Evolutionary conservation across 2,888 invertebrate genomes (phyloP), one percentile per base, ranked within the genome.

Genomic region (Sclerodermus sp.): DNA sequence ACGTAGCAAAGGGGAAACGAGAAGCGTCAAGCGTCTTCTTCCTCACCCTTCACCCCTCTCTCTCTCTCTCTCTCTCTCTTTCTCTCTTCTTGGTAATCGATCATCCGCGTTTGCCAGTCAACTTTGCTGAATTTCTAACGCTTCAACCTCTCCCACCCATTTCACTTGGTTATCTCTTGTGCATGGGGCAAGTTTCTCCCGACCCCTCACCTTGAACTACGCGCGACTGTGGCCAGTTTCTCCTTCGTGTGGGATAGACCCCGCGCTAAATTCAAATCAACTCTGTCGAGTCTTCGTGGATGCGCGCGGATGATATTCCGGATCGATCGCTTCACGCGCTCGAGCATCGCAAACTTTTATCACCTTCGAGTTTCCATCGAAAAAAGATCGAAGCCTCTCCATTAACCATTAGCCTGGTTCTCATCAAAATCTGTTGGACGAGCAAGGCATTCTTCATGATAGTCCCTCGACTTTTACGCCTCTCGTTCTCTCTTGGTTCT

Each of bases 361-460:
- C 62, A 62, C 50, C 57, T 53, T 55, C 47, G 47, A 31, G 48
- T 23, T 13, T 31, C 4, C 4, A 23, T 23, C 23, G 23, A n/a
- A n/a, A n/a, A n/a, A n/a, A n/a, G n/a, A n/a, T n/a, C 23, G 23
- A 23, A 23, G 23, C 4, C 23, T n/a, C 61, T 70, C 70, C 67
- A 68, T 70, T 70, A 70, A 67, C 68, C 66, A 67, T 70, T 69
- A 68, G 60, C 58, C 60, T 61, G 57, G 62, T 58, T 59, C 59
- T 58, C 64, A 65, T 68, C 64, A 57, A 62, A 54, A 50, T 8
- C 23, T 62, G 57, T 57, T 58, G 55, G 58, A 47, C 54, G 61
- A 66, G 70, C 69, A 70, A 70, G 69, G 60, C 57, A 40, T 49
- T 54, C 56, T 46, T 47, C 53, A 47, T 57, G 55, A 62, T 55